Percentiles rank a stretch among this genome's conserved stretches.
phyloP scores from a whole-genome alignment of 2,113 vertebrate genomes.

The Oreochromis spilurus region DNA sequence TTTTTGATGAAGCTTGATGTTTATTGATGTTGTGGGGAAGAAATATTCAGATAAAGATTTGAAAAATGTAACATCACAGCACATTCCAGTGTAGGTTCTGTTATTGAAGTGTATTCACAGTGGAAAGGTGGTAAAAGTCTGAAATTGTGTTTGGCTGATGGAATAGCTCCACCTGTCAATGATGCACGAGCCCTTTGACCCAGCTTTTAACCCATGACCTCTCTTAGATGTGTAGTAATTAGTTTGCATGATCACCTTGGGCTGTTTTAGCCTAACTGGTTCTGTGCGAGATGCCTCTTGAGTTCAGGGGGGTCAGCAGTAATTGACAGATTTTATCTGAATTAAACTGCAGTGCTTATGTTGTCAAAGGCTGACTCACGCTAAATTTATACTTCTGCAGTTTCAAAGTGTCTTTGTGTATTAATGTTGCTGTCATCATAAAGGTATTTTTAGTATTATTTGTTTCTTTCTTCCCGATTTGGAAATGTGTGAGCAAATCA shows the following conservation, averaged over 20 bases:
- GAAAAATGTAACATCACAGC: neutral
- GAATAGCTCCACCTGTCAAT: neutral
- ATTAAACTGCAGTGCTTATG: neutral
- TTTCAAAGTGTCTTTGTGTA: neutral
- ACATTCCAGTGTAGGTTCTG: neutral
- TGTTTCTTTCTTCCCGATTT: neutral
- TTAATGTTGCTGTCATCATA: neutral
- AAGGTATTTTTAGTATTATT: neutral
- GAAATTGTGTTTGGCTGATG: neutral
- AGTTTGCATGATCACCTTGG: neutral
- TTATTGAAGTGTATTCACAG: neutral
- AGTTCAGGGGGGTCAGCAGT: neutral
- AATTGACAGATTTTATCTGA: neutral
- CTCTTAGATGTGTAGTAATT: constrained; percentile 6
- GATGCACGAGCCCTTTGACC: neutral
- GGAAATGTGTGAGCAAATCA: neutral
- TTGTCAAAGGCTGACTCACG: neutral
- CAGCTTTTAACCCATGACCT: neutral
- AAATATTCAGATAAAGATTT: neutral
- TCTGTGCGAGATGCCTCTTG: neutral
- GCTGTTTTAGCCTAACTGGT: neutral
- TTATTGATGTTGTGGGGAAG: neutral
- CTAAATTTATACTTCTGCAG: neutral
- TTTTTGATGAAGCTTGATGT: neutral
- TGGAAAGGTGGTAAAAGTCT: neutral